Base-by-base conservation (phyloP, 2,888 invertebrate species). In the Hypercompe scribonia region DNA sequence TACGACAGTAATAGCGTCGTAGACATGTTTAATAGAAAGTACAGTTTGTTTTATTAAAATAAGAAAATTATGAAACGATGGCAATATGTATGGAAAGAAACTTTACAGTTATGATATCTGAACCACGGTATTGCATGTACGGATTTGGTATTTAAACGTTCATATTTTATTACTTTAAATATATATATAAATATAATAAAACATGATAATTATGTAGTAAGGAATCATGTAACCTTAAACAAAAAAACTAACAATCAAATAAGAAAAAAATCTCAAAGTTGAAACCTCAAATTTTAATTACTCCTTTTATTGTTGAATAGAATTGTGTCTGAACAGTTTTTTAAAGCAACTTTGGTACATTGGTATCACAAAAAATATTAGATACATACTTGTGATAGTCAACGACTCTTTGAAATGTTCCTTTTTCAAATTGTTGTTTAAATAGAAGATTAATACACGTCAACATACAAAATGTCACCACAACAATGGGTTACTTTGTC, bases 11-110 rank as follows among this genome's bases (percentile, higher is more conserved):
- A 75, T 72, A 64, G 69, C 42, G 64, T 39, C 65, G 67, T 46
- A n/a, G 72, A 73, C 50, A 73, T 58, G 61, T 70, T 70, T 75
- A 75, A 69, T 58, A 65, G 42, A 70, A 72, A 66, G 50, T 72
- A 46, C 54, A 61, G 54, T 65, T 72, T 72, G 64, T 75, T 69
- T 66, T 75, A 72, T 72, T 75, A 72, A 75, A 75, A 50, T 36
- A 72, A 65, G 28, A 33, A 15, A 70, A 64, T 34, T 46, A 18
- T 61, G 18, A 42, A 65, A 36, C 31, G 31, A 0, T 33, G 21
- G 31, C n/a, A n/a, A 34, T 10, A 36, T 36, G 34, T 65, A n/a
- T 36, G n/a, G 15, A 54, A 54, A 54, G 2, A 42, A 42, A 18
- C 42, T 42, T 42, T 18, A 4, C 42, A 42, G 18, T 18, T 42